phyloP scores from a whole-genome alignment of 2,113 vertebrate species.

The Ageneiosus marmoratus region DNA sequence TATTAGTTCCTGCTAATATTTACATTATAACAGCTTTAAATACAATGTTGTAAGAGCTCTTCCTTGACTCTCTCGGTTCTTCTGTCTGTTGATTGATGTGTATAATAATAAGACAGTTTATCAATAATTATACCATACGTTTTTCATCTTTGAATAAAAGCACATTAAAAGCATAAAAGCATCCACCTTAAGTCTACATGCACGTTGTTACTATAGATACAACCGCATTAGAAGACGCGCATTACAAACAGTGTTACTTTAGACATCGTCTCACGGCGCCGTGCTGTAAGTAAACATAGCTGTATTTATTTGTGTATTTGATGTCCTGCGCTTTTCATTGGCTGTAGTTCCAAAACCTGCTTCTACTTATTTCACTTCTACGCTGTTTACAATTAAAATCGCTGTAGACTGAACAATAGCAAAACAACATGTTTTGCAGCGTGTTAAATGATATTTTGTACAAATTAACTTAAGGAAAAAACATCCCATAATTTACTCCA shows the following conservation, averaged over 20 bases:
- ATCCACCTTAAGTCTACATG: background rate
- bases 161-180: background rate
- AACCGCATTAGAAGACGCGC: background rate
- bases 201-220: background rate
- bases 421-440: background rate
- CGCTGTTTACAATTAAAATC: background rate
- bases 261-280: background rate
- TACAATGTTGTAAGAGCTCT: too few relatives aligned
- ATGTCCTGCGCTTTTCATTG: background rate
- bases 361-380: too few relatives aligned
- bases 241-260: background rate
- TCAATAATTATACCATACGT: background rate
- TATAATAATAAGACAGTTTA: too few relatives aligned
- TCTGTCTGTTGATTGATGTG: too few relatives aligned
- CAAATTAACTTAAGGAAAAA: background rate
- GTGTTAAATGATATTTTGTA: background rate
- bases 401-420: background rate
- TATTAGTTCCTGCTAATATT: too few relatives aligned
- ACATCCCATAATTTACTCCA: background rate
- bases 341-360: background rate
- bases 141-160: background rate
- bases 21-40: too few relatives aligned
- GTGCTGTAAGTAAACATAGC: background rate
- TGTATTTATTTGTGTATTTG: background rate
- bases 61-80: too few relatives aligned